These are phyloP conservation scores for Sinonovacula constricta DNA, from an alignment of 1,140 invertebrate species.

Conservation along the genomic window DNA sequence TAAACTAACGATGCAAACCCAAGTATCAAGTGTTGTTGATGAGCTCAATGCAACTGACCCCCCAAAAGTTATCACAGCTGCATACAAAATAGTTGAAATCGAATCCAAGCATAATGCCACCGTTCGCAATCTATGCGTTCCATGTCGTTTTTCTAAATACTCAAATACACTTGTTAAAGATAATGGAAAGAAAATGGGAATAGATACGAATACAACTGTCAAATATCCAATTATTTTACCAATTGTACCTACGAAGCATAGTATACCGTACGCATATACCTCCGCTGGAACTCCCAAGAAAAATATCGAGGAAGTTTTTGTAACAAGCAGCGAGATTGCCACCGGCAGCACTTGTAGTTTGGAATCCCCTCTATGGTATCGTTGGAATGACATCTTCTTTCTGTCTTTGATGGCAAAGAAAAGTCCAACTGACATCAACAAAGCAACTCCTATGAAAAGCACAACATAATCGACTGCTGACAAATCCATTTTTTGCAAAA, in stretches of 20 bases:
- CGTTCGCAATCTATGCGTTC: background rate
- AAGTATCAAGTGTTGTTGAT: constrained; percentile 2
- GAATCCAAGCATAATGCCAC: constrained; percentile 9
- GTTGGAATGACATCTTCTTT: constrained; percentile 5
- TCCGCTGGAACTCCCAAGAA: constrained; percentile 23
- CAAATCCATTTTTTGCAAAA: too few species aligned
- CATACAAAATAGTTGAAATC: constrained; percentile 11
- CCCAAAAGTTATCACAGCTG: too few species aligned
- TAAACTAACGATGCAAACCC: constrained; percentile 15
- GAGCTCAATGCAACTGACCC: constrained; percentile 5
- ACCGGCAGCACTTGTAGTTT: constrained; percentile 25
- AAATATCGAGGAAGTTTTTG: constrained; percentile 30
- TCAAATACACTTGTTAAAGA: constrained; percentile 40
- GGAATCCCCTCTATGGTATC: constrained; percentile 20
- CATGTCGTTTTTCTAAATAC: constrained; percentile 24
- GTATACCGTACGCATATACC: constrained; percentile 13
- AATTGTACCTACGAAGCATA: constrained; percentile 13
- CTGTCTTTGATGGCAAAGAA: too few species aligned
- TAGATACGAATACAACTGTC: constrained; percentile 13
- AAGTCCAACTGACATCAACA: too few species aligned
- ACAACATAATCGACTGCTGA: too few species aligned
- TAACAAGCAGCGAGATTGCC: constrained; percentile 30
- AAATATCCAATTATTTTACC: constrained; percentile 15
- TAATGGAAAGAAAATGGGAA: constrained; percentile 28
- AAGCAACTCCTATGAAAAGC: too few species aligned